These are phyloP conservation scores for Zygothrica quintamaculata DNA, from an alignment of 2,888 invertebrate genomes.

Conservation along the genomic window DNA sequence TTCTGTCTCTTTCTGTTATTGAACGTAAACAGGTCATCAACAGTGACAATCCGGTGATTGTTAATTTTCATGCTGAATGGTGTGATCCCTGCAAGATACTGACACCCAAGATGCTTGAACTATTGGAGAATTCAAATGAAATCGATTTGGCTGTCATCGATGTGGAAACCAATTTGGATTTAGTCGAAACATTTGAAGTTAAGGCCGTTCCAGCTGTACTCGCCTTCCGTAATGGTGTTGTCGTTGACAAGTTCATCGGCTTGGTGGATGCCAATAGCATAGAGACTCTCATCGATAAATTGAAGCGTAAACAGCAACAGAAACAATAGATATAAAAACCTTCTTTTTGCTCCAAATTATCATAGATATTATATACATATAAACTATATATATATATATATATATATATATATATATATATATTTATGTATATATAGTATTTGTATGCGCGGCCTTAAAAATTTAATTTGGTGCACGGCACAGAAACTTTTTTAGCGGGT, in stretches of 20 bases:
- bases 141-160: slow-evolving; percentile 92
- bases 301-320: slow-evolving; percentile 77
- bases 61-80: slow-evolving; percentile 96
- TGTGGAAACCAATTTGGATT: slow-evolving; percentile 92
- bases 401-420: too few relatives aligned
- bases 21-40: slow-evolving; percentile 89
- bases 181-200: slow-evolving; percentile 92
- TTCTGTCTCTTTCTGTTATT: slow-evolving; percentile 57
- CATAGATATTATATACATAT: slow-evolving; percentile 33
- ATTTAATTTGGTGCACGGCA: slow-evolving; percentile 41
- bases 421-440: too few relatives aligned
- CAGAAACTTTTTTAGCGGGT: background rate
- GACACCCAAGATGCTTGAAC: slow-evolving; percentile 91
- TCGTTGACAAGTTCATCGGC: slow-evolving; percentile 94
- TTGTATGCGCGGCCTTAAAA: slow-evolving; percentile 50
- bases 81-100: slow-evolving; percentile 95
- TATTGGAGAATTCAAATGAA: slow-evolving; percentile 89
- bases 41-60: slow-evolving; percentile 93
- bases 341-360: background rate
- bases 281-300: slow-evolving; percentile 90
- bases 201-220: slow-evolving; percentile 91
- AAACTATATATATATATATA: too few relatives aligned
- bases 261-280: slow-evolving; percentile 93
- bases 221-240: slow-evolving; percentile 92
- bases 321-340: slow-evolving; percentile 47